Base-by-base conservation (phyloP, 2,888 invertebrate genomes). In the Leptinotarsa rubiginosa region DNA sequence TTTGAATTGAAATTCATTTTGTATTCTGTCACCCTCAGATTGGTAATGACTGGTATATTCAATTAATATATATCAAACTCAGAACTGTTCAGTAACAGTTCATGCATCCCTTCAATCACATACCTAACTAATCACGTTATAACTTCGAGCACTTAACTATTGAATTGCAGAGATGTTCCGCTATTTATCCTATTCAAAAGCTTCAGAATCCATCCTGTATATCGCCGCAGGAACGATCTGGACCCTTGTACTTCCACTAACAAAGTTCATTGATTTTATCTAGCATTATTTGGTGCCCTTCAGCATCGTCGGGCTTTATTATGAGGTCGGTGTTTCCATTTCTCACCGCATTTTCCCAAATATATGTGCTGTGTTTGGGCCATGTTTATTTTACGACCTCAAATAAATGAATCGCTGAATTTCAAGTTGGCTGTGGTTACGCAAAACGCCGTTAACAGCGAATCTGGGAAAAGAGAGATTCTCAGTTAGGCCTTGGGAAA, bases 241-340 rank as follows among this genome's bases (percentile, higher is more conserved):
- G 31, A 68, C 68, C 68, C 68, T 68, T 68, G 68, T 68, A 68
- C 67, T n/a, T 67, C 52, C 25, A 52, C 25, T 50, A 68, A 68
- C 68, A 68, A 68, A 68, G 68, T 68, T 54, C 68, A 68, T 68
- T 41, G 68, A 68, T 68, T 68, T 68, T 68, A 68, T 68, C 68
- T 54, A 54, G 68, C 68, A 68, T 68, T 25, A 68, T 68, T 68
- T 20, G 52, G 47, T 31, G 65, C 15, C 68, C 68, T 68, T 68
- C 54, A 68, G 68, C 54, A 56, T 56, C 56, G 68, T 18, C 54
- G 41, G 54, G 52, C 68, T 68, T 68, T 68, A 54, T 68, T 41
- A 41, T 41, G 41, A 68, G 68, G 68, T 68, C 68, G 31, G 41
- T n/a, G 50, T 68, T 68, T 68, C 68, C 54, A 68, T 68, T 68